Evolutionary conservation across 1,140 invertebrate genomes (phyloP), one percentile per base, ranked within the genome.

Genomic region (Thereuonema tuberculata): DNA sequence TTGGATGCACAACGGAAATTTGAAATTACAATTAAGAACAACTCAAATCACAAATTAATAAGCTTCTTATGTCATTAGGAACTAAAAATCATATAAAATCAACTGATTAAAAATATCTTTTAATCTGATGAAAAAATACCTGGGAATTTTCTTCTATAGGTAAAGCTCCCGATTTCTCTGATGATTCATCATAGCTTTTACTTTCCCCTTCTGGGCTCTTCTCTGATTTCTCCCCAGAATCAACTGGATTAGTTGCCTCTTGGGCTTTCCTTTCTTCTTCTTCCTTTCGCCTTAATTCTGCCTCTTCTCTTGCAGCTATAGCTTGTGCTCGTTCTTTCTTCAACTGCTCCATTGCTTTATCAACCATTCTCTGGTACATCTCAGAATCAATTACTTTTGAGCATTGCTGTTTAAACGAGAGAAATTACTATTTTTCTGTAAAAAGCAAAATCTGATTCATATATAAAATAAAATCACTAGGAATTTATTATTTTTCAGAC

Each of bases 331-430:
- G 64, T n/a, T 57, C 59, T 56, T 59, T 63, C 20, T 31, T 61
- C 27, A 28, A 23, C 47, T 58, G 58, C 27, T 49, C 53, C 23
- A 49, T 55, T 37, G 31, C 56, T 24, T 83, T 81, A 60, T 91
- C 86, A 1, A 97, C 87, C 85, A 97, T 87, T 66, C 86, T 84
- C 64, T 86, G 82, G 72, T 93, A 96, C 52, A 85, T 85, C 1
- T 93, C 89, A 55, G 93, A 88, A 68, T 93, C 88, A 12, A 96
- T 89, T 0, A 89, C 86, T 68, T 89, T 86, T 66, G 89, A 89
- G 72, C 90, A 93, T 70, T 93, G 85, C 80, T 89, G 64, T 56
- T 67, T 63, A 50, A 59, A 63, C 27, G n/a, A n/a, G n/a, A n/a
- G n/a, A n/a, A n/a, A n/a, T n/a, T 62, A 20, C 53, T 61, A 46